Base-by-base conservation (phyloP, 2,797 vertebrate species). In the Danio kyathit region DNA sequence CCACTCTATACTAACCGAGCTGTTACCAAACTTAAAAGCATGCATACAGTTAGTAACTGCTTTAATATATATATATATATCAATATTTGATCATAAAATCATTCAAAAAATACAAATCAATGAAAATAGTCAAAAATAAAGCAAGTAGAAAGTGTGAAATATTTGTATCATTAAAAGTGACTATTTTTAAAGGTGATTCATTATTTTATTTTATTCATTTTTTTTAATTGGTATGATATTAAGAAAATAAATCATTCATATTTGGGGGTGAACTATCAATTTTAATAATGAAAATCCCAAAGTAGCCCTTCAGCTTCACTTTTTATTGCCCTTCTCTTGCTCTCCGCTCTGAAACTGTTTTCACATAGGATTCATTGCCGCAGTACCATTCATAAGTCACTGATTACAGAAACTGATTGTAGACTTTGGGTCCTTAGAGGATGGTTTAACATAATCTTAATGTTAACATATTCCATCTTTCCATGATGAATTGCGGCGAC, bases 391-490 rank as follows among this genome's bases (percentile, higher is more conserved):
- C 81, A 88, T 83, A 81, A 89, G 89, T 82, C 83, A 74, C 86
- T 87, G 83, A 89, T 89, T 86, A 84, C 86, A 82, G 79, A 69
- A 82, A 84, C 79, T 70, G 77, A 78, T 63, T 78, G 64, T 80
- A 76, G 84, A 79, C 65, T 76, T 80, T 79, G 63, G 85, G 82
- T 81, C 59, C 81, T 61, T 81, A n/a, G 78, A 85, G 83, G 81
- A 81, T 77, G 84, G 84, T 87, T 91, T 86, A 86, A 84, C 84
- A 85, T 88, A 88, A 86, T 91, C 83, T 87, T 87, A 80, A 76
- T 88, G 86, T 89, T 91, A 90, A 89, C 84, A 82, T 85, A 86
- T 90, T 90, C 86, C 69, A 79, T 88, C 90, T 80, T 85, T 79
- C 84, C 71, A 69, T 80, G 82, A 90, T 90, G 82, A 92, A 91